These are phyloP conservation scores for Sitta europaea DNA, from an alignment of 2,113 vertebrate species.

Conservation along the genomic window DNA sequence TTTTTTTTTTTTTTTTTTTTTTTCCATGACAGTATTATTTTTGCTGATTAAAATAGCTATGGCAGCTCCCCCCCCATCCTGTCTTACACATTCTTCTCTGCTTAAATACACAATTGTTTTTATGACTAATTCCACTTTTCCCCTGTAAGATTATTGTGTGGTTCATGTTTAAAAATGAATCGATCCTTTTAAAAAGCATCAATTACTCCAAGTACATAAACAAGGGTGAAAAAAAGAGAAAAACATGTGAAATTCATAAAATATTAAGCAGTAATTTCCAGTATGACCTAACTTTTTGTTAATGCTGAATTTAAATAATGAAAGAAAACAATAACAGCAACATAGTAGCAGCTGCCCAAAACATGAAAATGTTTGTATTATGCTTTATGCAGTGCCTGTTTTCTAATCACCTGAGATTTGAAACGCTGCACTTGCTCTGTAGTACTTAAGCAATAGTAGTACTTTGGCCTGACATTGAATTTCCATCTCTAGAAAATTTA, in stretches of 20 bases:
- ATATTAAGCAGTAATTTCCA: background rate
- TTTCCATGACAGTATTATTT: background rate
- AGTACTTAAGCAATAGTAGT: background rate
- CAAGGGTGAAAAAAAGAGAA: background rate
- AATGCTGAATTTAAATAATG: conserved; percentile 3
- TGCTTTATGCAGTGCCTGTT: background rate
- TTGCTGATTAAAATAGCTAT: conserved; percentile 47
- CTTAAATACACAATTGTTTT: conserved; percentile 26
- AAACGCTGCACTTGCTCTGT: background rate
- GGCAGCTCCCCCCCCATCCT: background rate
- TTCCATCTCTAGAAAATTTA: background rate
- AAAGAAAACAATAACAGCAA: background rate
- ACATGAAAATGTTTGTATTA: background rate
- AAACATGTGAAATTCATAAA: background rate
- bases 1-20: background rate
- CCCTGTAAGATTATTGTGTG: background rate
- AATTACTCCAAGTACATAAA: background rate
- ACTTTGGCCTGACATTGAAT: background rate
- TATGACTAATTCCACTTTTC: conserved; percentile 1
- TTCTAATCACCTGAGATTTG: background rate
- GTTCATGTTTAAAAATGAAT: conserved; percentile 14
- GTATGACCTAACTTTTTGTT: background rate
- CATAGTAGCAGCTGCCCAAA: background rate
- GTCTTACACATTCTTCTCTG: background rate
- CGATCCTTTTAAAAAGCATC: background rate